phyloP scores from a whole-genome alignment of 2,113 vertebrate genomes.

The Burhinus oedicnemus region DNA sequence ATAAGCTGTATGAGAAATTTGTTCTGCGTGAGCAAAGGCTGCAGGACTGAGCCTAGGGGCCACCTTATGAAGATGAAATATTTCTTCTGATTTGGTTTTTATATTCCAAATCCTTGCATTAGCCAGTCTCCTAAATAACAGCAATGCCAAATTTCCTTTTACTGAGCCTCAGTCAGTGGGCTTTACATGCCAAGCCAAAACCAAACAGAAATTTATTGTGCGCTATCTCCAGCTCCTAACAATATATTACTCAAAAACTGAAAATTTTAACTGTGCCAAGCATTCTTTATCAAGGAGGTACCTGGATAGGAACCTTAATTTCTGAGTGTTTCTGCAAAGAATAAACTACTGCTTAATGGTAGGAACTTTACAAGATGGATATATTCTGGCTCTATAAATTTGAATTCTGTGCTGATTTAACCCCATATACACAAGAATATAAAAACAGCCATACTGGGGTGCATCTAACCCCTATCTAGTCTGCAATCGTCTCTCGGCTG shows the following conservation, averaged over 20 bases:
- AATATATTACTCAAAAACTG: slow-evolving; percentile 55
- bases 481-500: background rate
- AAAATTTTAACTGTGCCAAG: slow-evolving; percentile 65
- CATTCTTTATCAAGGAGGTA: slow-evolving; percentile 73
- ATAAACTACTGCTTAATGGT: slow-evolving; percentile 37
- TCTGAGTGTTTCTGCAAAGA: slow-evolving; percentile 56
- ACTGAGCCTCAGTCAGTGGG: slow-evolving; percentile 18
- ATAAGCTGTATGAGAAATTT: background rate
- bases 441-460: background rate
- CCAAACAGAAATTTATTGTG: background rate
- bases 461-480: background rate
- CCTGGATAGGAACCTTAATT: slow-evolving; percentile 42
- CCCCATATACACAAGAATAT: background rate
- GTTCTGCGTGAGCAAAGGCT: background rate
- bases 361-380: background rate
- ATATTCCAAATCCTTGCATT: slow-evolving; percentile 27
- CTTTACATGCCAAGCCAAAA: slow-evolving; percentile 54
- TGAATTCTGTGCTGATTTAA: slow-evolving; percentile 11
- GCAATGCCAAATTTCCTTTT: slow-evolving; percentile 43
- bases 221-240: slow-evolving; percentile 58
- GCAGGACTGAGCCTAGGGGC: background rate
- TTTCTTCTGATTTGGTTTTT: slow-evolving; percentile 21
- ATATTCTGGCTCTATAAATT: background rate
- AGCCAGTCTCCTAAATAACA: slow-evolving; percentile 29
- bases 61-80: slow-evolving; percentile 19